These are phyloP conservation scores for Pachyseris speciosa DNA, from an alignment of 64 coral and sea anemone species.

Conservation along the genomic window DNA sequence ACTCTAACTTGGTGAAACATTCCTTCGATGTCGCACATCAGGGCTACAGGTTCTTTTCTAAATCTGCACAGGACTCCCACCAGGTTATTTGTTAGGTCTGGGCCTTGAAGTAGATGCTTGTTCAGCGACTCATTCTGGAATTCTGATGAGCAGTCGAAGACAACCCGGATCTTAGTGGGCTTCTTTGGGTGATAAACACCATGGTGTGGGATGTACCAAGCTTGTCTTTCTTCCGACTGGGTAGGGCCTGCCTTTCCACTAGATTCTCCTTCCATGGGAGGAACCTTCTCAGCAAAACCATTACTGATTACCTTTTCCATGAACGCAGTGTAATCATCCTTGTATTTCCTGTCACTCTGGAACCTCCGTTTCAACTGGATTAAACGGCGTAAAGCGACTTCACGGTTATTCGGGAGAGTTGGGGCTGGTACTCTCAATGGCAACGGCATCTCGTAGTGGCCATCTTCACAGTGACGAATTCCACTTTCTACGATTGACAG, in stretches of 20 bases:
- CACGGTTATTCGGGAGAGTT: constrained; percentile 34
- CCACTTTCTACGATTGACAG: constrained; percentile 5
- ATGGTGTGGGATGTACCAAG: too few relatives aligned
- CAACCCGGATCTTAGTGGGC: constrained; percentile 9
- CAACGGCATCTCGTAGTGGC: constrained; percentile 54
- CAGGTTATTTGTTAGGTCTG: constrained; percentile 41
- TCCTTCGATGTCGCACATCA: constrained; percentile 37
- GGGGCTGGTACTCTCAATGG: constrained; percentile 21
- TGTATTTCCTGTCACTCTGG: constrained; percentile 24
- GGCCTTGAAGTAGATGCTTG: constrained; percentile 36
- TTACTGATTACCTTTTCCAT: constrained; percentile 13
- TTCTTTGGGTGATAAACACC: too few relatives aligned
- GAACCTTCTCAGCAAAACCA: constrained; percentile 9
- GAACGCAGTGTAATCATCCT: constrained; percentile 5
- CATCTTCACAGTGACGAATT: too few relatives aligned
- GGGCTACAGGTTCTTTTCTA: constrained; percentile 26
- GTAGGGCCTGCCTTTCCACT: too few relatives aligned
- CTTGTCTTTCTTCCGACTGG: too few relatives aligned
- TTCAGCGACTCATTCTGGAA: constrained; percentile 15
- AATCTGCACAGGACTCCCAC: constrained; percentile 37
- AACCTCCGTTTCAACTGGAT: constrained; percentile 35
- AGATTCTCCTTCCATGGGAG: not conserved
- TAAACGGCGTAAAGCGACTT: not conserved
- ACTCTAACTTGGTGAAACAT: constrained; percentile 66
- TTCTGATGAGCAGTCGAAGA: constrained; percentile 33